Evolutionary conservation across 2,797 vertebrate species (phyloP).

Genomic region (Gadopsis marmoratus): DNA sequence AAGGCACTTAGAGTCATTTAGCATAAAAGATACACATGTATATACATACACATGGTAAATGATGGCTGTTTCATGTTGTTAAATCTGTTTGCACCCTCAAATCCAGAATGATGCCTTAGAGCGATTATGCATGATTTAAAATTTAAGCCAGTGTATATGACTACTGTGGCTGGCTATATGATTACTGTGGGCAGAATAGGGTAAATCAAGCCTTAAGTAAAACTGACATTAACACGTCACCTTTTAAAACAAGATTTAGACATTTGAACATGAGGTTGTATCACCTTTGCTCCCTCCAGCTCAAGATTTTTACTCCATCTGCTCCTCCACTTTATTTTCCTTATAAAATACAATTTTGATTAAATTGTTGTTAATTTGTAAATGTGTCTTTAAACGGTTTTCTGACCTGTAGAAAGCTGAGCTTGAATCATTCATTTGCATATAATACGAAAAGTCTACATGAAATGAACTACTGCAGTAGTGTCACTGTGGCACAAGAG

Average conservation of each 20-base stretch:
- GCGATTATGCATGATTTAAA: conserved; percentile 1
- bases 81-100: not conserved
- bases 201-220: not conserved
- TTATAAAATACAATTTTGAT: not conserved
- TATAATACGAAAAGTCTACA: not conserved
- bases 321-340: not conserved
- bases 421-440: not conserved
- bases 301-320: not conserved
- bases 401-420: not conserved
- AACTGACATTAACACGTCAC: not conserved
- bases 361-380: not conserved
- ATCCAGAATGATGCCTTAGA: conserved; percentile 3
- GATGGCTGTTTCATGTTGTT: not conserved
- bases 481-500: conserved; percentile 29
- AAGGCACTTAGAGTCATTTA: not conserved
- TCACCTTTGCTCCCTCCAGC: not conserved
- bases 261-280: not conserved
- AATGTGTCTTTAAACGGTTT: not conserved
- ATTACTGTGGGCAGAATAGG: conserved; percentile 11
- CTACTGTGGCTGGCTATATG: not conserved
- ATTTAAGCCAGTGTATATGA: not conserved
- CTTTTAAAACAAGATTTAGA: not conserved
- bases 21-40: not conserved
- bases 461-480: conserved; percentile 9
- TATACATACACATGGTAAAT: not conserved